phyloP scores from a whole-genome alignment of 2,113 vertebrate genomes.

The Neofelis nebulosa region DNA sequence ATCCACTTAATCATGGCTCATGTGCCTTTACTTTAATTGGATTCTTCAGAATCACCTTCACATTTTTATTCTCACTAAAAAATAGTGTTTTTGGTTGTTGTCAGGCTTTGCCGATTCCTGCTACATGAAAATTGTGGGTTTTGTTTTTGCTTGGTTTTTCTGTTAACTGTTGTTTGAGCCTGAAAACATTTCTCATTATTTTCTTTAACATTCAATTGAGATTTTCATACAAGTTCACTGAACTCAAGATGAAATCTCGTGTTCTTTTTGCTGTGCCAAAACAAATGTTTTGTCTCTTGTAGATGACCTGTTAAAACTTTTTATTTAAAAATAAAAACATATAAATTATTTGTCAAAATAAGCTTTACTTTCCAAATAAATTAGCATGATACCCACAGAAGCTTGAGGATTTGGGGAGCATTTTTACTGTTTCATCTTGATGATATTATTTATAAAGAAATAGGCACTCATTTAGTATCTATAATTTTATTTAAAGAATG shows the following conservation, averaged over 20 bases:
- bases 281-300: background rate
- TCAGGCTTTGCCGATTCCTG: conserved; percentile 53
- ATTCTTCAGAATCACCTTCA: conserved; percentile 39
- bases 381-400: background rate
- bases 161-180: conserved; percentile 69
- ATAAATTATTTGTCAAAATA: conserved; percentile 18
- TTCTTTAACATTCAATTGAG: conserved; percentile 66
- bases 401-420: background rate
- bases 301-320: background rate
- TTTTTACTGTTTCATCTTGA: background rate
- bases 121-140: background rate
- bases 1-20: background rate
- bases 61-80: conserved; percentile 39
- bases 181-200: conserved; percentile 77
- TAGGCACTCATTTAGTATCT: background rate
- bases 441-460: background rate
- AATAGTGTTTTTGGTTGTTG: conserved; percentile 36
- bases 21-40: background rate
- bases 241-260: conserved; percentile 51
- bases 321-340: background rate
- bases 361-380: background rate
- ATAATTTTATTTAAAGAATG: background rate
- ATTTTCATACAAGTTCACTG: conserved; percentile 56
- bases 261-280: conserved; percentile 41
- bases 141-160: conserved; percentile 62